Percentiles rank a stretch among this genome's conserved stretches.
Evolutionary conservation across 1,140 invertebrate species (phyloP).

Genomic region (Scaptodrosophila lebanonensis): DNA sequence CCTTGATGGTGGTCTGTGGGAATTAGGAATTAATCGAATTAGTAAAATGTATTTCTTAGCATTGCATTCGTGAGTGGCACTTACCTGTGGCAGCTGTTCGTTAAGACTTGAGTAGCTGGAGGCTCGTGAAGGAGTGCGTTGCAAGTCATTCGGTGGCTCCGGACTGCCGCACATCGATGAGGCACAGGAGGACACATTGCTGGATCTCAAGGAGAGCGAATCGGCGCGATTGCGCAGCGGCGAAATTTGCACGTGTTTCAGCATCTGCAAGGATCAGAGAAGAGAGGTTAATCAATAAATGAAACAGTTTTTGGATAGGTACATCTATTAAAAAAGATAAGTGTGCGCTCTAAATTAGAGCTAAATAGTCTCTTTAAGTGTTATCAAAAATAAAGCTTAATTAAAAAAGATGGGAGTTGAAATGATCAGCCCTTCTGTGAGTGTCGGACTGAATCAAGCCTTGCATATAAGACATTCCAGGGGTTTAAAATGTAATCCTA

Average conservation of each 20-base stretch:
- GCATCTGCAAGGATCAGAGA: slow-evolving; percentile 81
- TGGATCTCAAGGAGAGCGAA: slow-evolving; percentile 88
- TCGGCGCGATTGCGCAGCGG: slow-evolving; percentile 88
- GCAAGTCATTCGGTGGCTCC: slow-evolving; percentile 79
- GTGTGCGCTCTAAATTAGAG: too few species aligned
- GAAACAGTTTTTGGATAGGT: not conserved
- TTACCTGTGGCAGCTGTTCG: slow-evolving; percentile 79
- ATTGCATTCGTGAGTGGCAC: not conserved
- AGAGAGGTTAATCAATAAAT: slow-evolving; percentile 1
- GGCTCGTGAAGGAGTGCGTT: slow-evolving; percentile 77
- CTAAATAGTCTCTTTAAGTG: not conserved
- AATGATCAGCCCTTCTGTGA: not conserved
- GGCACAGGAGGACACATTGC: slow-evolving; percentile 81
- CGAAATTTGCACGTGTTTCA: slow-evolving; percentile 93
- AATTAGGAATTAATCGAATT: not conserved
- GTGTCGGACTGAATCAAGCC: not conserved
- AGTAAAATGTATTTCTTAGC: not conserved
- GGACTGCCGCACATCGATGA: slow-evolving; percentile 78
- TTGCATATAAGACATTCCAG: too few species aligned
- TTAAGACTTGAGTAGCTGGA: slow-evolving; percentile 81
- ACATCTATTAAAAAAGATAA: not conserved
- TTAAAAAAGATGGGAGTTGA: not conserved
- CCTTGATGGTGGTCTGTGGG: slow-evolving; percentile 91
- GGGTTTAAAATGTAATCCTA: too few species aligned
- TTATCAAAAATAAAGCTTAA: not conserved